phyloP scores from a whole-genome alignment of 2,797 vertebrate genomes.

The Pogoniulus pusillus region DNA sequence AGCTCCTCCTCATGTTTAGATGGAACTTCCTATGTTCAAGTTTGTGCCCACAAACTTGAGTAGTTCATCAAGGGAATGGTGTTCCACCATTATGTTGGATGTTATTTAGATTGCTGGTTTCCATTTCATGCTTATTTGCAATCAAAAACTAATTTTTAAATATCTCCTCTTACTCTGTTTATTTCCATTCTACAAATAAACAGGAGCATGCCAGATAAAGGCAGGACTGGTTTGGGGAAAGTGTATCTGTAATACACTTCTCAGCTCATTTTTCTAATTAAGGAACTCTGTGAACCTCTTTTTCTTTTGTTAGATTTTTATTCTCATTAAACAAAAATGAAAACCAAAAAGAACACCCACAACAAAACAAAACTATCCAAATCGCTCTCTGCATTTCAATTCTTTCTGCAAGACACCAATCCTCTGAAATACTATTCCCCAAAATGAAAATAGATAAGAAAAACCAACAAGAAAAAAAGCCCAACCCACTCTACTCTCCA shows the following conservation, averaged over 20 bases:
- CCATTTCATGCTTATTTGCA: background rate
- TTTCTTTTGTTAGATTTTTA: background rate
- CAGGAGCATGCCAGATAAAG: background rate
- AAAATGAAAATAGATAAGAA: background rate
- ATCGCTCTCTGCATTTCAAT: background rate
- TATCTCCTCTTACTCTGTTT: background rate
- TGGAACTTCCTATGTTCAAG: too few species aligned
- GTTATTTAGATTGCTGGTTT: background rate
- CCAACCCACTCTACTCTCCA: background rate
- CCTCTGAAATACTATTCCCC: background rate
- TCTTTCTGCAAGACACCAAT: background rate
- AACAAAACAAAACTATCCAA: too few species aligned
- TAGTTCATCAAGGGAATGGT: background rate
- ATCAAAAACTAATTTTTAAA: background rate
- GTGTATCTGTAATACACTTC: rapidly evolving
- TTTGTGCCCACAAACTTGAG: background rate
- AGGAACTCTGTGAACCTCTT: background rate
- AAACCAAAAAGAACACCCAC: background rate
- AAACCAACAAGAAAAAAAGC: background rate
- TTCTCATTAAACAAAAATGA: too few species aligned
- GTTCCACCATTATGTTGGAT: background rate
- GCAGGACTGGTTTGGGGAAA: background rate
- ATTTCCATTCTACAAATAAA: background rate
- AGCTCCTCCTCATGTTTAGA: too few species aligned
- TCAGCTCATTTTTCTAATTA: background rate